Evolutionary conservation across 1,140 invertebrate genomes (phyloP), one percentile per base, ranked within the genome.

Genomic region (Myzus persicae): DNA sequence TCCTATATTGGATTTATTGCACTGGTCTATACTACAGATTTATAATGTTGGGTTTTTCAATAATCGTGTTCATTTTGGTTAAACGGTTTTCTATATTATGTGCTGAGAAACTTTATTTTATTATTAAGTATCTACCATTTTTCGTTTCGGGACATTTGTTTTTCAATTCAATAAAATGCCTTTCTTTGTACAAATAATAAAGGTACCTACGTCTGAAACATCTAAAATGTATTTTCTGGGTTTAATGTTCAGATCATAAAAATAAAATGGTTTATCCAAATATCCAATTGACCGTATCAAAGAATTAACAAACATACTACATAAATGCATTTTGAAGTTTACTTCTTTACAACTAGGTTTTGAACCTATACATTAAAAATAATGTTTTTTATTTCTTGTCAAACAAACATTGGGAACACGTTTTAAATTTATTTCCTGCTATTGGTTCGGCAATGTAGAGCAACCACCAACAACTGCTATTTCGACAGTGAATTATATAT

Each of bases 141-240:
- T 90, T 59, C 24, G 48, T 90, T 59, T 90, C 88, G 48, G 22
- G 20, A 91, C 90, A n/a, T 91, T 91, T 81, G 67, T 81, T 91
- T 91, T 91, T 81, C 90, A 76, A 91, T 91, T 31, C 31, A 91
- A 91, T 91, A 31, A 91, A 76, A 91, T 36, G 46, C 20, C 9
- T 4, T 59, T 38, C 38, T 59, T 90, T 59, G 87, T 89, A 40
- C 46, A 48, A 51, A 54, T 89, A 54, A 54, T 8, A n/a, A 48
- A 84, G 24, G 22, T 84, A 42, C 22, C 22, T 48, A 48, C 31
- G 36, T 88, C 8, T 67, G 14, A 5, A 26, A 91, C 40, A 91
- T 46, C 1, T 26, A n/a, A 92, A 38, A 92, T 82, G 0, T 40
- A 36, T 91, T 81, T 91, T 48, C n/a, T 26, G 18, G n/a, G 14